phyloP scores from a whole-genome alignment of 2,797 vertebrate species.

The Tarsius wallacei region DNA sequence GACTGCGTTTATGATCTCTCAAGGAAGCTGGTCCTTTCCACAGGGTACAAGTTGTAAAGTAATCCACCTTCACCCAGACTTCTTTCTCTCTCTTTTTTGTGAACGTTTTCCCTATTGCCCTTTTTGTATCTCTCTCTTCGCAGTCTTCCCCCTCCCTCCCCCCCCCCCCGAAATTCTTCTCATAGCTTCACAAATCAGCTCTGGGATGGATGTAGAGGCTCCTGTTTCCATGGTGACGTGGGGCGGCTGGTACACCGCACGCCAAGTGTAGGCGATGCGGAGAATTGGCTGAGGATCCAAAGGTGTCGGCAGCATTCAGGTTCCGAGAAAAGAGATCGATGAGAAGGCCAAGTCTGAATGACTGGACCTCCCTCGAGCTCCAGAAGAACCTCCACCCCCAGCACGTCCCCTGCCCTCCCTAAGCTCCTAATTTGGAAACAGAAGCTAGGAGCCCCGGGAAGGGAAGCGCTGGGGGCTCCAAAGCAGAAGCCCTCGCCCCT shows the following conservation, averaged over 20 bases:
- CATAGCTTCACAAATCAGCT: conserved; percentile 67
- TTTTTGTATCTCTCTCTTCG: neutral
- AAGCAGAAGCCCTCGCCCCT: neutral
- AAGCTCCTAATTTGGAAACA: conserved; percentile 34
- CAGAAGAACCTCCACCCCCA: neutral
- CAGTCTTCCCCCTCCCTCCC: neutral
- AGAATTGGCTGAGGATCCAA: conserved; percentile 78
- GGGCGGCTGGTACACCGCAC: conserved; percentile 58
- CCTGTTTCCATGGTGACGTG: conserved; percentile 84
- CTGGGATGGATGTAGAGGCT: conserved; percentile 77
- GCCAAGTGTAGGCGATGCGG: conserved; percentile 79
- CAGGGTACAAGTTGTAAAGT: conserved; percentile 17
- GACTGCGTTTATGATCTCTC: neutral
- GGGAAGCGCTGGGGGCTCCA: neutral
- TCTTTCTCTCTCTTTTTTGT: neutral
- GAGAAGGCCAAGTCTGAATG: conserved; percentile 45
- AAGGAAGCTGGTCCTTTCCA: neutral
- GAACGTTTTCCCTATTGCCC: conserved; percentile 24
- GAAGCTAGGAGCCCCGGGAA: neutral
- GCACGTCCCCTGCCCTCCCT: conserved; percentile 1
- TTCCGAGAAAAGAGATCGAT: conserved; percentile 47
- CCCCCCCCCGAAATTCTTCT: conserved; percentile 66
- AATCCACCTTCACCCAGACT: neutral
- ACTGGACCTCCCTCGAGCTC: conserved; percentile 33
- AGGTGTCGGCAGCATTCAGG: conserved; percentile 60